Evolutionary conservation across 2,113 vertebrate genomes (phyloP).

Genomic region (Barnardius zonarius): DNA sequence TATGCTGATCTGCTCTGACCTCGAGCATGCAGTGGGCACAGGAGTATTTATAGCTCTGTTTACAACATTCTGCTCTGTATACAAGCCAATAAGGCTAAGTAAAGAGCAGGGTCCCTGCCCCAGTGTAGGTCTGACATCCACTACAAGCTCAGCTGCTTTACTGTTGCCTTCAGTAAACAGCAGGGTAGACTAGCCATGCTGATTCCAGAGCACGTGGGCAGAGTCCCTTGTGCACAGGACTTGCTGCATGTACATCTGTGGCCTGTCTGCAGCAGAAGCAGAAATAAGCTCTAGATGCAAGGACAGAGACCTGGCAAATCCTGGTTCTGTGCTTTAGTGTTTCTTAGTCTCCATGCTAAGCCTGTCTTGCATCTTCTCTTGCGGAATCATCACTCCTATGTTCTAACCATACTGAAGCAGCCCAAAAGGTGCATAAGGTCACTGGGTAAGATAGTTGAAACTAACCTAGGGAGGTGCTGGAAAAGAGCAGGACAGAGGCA

Average conservation of each 20-base stretch:
- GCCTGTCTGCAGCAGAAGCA: neutral
- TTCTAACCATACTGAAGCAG: neutral
- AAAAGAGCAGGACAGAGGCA: neutral
- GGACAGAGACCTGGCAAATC: neutral
- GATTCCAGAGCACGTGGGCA: neutral
- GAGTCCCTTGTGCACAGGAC: neutral
- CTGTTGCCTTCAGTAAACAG: neutral
- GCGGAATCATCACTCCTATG: neutral
- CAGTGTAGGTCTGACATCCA: neutral
- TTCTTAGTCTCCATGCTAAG: neutral
- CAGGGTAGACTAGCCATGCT: neutral
- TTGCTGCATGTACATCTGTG: neutral
- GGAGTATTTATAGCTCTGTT: conserved; percentile 60
- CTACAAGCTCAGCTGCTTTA: neutral
- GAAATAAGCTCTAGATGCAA: neutral
- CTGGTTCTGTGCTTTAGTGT: neutral
- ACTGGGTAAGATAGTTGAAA: neutral
- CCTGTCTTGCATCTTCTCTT: neutral
- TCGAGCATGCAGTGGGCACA: conserved; percentile 1
- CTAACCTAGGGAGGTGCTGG: neutral
- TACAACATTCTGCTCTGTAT: neutral
- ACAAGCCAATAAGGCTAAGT: neutral
- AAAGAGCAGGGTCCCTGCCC: neutral
- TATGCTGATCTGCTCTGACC: conserved; percentile 28
- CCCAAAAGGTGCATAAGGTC: neutral